Conservation (phyloP, 2,797 vertebrate genomes). For the Poecilia velifera region DNA sequence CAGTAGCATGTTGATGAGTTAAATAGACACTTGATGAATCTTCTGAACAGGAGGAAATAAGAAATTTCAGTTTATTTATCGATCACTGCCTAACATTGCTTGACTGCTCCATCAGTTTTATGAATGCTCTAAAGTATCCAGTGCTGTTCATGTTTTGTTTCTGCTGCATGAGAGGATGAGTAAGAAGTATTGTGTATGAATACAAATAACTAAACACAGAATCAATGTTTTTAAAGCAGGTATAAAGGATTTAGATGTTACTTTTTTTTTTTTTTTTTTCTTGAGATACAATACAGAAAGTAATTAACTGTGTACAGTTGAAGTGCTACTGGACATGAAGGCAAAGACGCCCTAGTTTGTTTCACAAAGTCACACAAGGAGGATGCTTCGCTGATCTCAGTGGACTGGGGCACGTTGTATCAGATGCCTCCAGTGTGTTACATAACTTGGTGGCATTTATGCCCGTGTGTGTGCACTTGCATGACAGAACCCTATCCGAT, state of each 20-base stretch:
- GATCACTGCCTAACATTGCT: too few relatives aligned
- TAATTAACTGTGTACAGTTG: neutral
- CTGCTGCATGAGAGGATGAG: neutral
- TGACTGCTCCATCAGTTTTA: neutral
- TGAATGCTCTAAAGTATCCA: neutral
- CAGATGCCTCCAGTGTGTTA: conserved; percentile 40
- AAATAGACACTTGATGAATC: neutral
- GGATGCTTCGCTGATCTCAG: conserved; percentile 53
- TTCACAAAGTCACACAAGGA: conserved; percentile 54
- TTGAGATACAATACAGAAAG: neutral
- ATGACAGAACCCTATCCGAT: neutral
- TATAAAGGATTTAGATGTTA: neutral
- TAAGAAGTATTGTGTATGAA: neutral
- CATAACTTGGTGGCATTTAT: conserved; percentile 37
- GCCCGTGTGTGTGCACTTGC: conserved; percentile 22
- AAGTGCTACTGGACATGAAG: conserved; percentile 25
- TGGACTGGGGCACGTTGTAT: conserved; percentile 24
- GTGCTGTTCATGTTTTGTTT: neutral
- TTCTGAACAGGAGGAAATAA: neutral
- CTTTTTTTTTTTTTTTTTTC: neutral
- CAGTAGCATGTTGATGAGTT: neutral
- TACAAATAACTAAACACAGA: neutral
- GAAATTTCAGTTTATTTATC: too few relatives aligned
- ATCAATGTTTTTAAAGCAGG: neutral
- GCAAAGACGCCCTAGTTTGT: conserved; percentile 44